Evolutionary conservation across 1,140 invertebrate genomes (phyloP), one percentile per base, ranked within the genome.

Genomic region (Rhagoletis pomonella): DNA sequence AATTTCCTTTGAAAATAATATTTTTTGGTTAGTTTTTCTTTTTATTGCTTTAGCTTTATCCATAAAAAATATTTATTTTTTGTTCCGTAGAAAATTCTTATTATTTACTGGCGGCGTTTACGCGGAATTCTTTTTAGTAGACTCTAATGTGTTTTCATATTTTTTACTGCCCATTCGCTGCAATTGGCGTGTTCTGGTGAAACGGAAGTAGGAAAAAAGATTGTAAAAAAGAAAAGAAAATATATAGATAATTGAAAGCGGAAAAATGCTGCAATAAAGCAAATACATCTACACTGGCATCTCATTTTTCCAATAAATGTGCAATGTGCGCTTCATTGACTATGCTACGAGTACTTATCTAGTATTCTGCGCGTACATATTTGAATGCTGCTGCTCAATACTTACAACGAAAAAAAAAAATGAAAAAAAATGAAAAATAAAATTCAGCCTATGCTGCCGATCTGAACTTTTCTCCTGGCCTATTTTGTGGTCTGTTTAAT

Each of bases 401-500:
- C 3, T 73, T 42, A 73, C 12, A 14, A 73, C 3, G 14, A 73
- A 73, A 73, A 12, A 39, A 14, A 17, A 29, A 29, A 55, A n/a
- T n/a, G n/a, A 12, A 29, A 77, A 50, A 7, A 4, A 62, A 62
- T 62, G 6, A 62, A 29, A 29, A 29, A 29, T 29, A 29, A 29
- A 29, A 62, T 62, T 62, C 29, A 29, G 60, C n/a, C 47, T 17
- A 1, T 50, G 47, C 73, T 50, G 44, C 47, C 44, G 39, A 17
- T 4, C 12, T 73, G 39, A 17, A n/a, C 12, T n/a, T 73, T 73
- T 73, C 69, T 73, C 14, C 17, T 81, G 73, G 73, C 50, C 47
- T 29, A 81, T 81, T 81, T 81, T 55, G 73, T 81, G 73, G 73
- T 81, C 73, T 81, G 73, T 4, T 81, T 81, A 81, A 55, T 81